Conservation (phyloP, 2,888 invertebrate genomes). For the Cyclophora albipunctata region DNA sequence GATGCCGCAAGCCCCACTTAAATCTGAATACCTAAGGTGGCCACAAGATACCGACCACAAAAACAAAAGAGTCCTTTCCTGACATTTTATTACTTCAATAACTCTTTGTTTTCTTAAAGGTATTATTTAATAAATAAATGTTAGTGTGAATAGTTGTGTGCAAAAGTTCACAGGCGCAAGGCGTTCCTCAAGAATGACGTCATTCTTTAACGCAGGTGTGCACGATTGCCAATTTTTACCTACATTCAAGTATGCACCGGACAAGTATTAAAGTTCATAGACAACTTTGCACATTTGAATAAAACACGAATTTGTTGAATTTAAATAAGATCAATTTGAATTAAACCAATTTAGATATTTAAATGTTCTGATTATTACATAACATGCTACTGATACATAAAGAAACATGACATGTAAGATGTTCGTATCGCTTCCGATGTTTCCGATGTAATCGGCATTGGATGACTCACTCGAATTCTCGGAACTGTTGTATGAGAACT, state of each 20-base stretch:
- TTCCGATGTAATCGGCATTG: slow-evolving; percentile 18
- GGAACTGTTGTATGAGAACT: slow-evolving; percentile 29
- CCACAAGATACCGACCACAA: too few species aligned
- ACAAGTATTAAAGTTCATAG: not conserved
- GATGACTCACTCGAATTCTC: slow-evolving; percentile 48
- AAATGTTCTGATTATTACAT: not conserved
- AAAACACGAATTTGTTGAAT: not conserved
- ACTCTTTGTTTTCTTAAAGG: too few species aligned
- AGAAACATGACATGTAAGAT: slow-evolving; percentile 12
- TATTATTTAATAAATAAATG: too few species aligned
- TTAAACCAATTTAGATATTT: not conserved
- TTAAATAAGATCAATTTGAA: not conserved
- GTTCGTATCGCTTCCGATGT: slow-evolving; percentile 40
- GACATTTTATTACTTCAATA: too few species aligned
- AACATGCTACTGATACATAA: not conserved
- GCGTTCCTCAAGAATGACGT: slow-evolving; percentile 39
- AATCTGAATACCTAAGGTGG: not conserved
- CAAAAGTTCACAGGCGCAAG: slow-evolving; percentile 18
- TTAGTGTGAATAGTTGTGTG: slow-evolving; percentile 3
- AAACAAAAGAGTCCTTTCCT: too few species aligned
- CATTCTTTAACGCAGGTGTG: slow-evolving; percentile 40
- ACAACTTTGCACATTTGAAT: not conserved
- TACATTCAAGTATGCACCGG: slow-evolving; percentile 29
- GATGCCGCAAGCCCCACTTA: slow-evolving; percentile 6
- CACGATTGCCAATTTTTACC: slow-evolving; percentile 28